Evolutionary conservation across 2,888 invertebrate genomes (phyloP), one percentile per base, ranked within the genome.

Genomic region (Noctua comes): DNA sequence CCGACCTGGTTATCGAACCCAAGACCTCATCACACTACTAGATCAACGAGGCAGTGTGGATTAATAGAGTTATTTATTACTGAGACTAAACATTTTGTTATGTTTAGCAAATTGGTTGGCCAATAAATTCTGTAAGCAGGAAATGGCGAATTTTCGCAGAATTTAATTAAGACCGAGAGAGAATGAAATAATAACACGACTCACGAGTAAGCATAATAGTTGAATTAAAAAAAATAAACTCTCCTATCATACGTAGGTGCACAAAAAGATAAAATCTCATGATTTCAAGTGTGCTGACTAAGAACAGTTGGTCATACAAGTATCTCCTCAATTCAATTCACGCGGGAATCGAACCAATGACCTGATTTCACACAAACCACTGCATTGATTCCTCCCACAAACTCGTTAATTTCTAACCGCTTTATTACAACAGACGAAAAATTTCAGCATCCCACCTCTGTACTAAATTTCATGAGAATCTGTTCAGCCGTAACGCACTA

Each of bases 401-500:
- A 46, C 40, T 40, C 59, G 54, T 62, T 70, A 78, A 80, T 66
- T 57, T 70, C 24, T 21, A 7, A 71, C 8, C 7, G 21, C 66
- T 66, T 62, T 62, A 16, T 75, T 82, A 51, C 70, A 59, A 68
- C 72, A 68, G 16, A 8, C 18, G 27, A 43, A 84, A 68, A 57
- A 27, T 82, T 84, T 66, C 21, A 43, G 81, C 76, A 68, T 54
- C 10, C n/a, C 64, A 80, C 46, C 51, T 79, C 57, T 64, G 66
- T 27, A 62, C 70, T 36, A 69, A 84, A 84, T 59, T 84, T 85
- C 69, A 80, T 71, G 43, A 40, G 57, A 73, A 80, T 51, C 24
- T 11, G 80, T 81, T 36, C 69, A 76, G 83, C 86, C 51, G 40
- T 82, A 76, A 73, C 86, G 40, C 43, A 21, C 40, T 86, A 86